phyloP scores from a whole-genome alignment of 2,797 vertebrate genomes.

The Erethizon dorsatum region DNA sequence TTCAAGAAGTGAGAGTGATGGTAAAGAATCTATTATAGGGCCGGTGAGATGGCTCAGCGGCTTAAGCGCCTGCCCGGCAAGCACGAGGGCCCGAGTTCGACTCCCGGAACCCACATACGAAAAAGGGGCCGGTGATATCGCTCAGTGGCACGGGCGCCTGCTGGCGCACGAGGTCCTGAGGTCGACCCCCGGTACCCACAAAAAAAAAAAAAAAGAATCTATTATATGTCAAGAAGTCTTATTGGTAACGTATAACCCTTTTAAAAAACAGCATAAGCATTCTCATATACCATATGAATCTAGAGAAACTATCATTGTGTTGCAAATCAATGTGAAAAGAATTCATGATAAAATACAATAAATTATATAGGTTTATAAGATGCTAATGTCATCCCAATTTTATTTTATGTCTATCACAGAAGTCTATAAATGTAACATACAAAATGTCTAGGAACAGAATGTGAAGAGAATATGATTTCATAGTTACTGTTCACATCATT shows the following conservation, averaged over 20 bases:
- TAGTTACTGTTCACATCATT: constrained; percentile 41
- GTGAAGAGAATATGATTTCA: constrained; percentile 19
- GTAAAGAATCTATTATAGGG: constrained; percentile 18
- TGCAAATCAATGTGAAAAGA: constrained; percentile 47
- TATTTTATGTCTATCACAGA: neutral
- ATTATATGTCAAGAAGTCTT: constrained; percentile 15
- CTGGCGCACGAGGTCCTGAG: too few species aligned
- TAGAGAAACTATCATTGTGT: constrained; percentile 60
- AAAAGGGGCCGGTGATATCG: too few species aligned
- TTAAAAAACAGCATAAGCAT: neutral
- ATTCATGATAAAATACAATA: constrained; percentile 35
- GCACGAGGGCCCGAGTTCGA: too few species aligned
- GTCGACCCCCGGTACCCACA: too few species aligned
- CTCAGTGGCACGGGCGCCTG: too few species aligned
- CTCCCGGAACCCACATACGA: too few species aligned
- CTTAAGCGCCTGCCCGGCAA: too few species aligned
- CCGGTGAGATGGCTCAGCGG: too few species aligned
- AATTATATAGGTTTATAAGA: constrained; percentile 45
- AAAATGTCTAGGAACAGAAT: constrained; percentile 47
- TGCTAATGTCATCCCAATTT: constrained; percentile 10
- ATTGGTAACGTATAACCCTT: constrained; percentile 10
- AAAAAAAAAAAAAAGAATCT: too few species aligned
- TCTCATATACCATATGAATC: neutral
- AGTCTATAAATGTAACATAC: constrained; percentile 39
- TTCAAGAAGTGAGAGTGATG: neutral